Evolutionary conservation across 2,113 vertebrate species (phyloP).

Genomic region (Psilopsiagon aurifrons): DNA sequence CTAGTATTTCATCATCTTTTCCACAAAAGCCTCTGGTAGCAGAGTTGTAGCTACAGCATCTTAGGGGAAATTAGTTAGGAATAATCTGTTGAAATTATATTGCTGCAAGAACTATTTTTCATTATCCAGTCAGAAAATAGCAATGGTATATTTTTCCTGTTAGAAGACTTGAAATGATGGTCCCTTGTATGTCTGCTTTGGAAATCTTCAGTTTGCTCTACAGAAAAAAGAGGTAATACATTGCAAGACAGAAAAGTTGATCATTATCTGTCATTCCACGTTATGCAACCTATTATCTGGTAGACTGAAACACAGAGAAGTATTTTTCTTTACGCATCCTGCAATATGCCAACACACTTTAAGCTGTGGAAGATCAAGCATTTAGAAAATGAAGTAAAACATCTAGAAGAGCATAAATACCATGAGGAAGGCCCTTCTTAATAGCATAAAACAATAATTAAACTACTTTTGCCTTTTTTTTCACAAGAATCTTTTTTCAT

Average conservation of each 20-base stretch:
- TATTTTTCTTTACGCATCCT: background rate
- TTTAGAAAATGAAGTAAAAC: background rate
- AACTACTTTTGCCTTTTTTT: background rate
- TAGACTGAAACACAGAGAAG: background rate
- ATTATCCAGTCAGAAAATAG: background rate
- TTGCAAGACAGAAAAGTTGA: background rate
- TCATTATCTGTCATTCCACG: background rate
- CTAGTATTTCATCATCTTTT: background rate
- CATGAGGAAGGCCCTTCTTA: background rate
- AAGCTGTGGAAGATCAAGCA: background rate
- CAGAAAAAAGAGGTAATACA: background rate
- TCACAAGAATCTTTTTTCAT: background rate
- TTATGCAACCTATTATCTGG: background rate
- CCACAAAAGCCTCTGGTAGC: background rate
- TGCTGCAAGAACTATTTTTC: background rate
- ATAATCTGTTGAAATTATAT: background rate
- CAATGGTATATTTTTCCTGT: background rate
- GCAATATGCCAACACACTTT: background rate
- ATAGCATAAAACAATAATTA: background rate
- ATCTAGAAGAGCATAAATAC: background rate
- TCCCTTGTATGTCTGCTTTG: background rate
- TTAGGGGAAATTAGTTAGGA: background rate
- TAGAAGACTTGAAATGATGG: background rate
- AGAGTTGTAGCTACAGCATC: background rate
- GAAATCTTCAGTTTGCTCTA: background rate